Evolutionary conservation across 2,113 vertebrate genomes (phyloP).

Genomic region (Thamnophis sirtalis): DNA sequence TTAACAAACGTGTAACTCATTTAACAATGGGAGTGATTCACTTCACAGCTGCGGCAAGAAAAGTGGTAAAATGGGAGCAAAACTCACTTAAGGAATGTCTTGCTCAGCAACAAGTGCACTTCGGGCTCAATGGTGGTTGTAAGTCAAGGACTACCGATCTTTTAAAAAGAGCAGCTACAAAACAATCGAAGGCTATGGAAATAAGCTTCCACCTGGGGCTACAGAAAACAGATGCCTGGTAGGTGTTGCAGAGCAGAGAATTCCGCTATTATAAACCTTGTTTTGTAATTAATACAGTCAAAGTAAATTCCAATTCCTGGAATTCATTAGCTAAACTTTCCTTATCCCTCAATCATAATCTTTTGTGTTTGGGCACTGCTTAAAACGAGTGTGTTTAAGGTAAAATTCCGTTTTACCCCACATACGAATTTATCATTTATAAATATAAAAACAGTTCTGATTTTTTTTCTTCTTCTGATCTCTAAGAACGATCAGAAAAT

Average conservation of each 20-base stretch:
- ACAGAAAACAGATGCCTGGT: not conserved
- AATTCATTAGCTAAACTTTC: not conserved
- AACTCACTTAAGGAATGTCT: not conserved
- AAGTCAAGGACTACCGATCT: not conserved
- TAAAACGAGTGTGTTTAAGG: not conserved
- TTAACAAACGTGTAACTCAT: too few relatives aligned
- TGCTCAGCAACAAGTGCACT: not conserved
- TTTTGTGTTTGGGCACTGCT: not conserved
- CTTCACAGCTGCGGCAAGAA: too few relatives aligned
- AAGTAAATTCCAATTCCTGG: not conserved
- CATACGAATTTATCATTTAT: not conserved
- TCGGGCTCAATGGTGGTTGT: not conserved
- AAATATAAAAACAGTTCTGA: not conserved
- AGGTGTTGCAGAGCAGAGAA: not conserved
- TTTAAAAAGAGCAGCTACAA: not conserved
- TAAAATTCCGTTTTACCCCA: not conserved
- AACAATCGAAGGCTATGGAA: not conserved
- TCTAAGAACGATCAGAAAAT: not conserved
- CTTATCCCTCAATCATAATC: not conserved
- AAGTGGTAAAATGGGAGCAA: too few relatives aligned
- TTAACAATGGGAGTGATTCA: too few relatives aligned
- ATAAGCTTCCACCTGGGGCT: not conserved
- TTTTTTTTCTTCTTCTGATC: not conserved
- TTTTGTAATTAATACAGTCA: not conserved
- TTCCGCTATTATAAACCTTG: not conserved